Percentiles rank a stretch among this genome's conserved stretches.
Conservation (phyloP, 1,140 invertebrate species). For the Tribolium castaneum region DNA sequence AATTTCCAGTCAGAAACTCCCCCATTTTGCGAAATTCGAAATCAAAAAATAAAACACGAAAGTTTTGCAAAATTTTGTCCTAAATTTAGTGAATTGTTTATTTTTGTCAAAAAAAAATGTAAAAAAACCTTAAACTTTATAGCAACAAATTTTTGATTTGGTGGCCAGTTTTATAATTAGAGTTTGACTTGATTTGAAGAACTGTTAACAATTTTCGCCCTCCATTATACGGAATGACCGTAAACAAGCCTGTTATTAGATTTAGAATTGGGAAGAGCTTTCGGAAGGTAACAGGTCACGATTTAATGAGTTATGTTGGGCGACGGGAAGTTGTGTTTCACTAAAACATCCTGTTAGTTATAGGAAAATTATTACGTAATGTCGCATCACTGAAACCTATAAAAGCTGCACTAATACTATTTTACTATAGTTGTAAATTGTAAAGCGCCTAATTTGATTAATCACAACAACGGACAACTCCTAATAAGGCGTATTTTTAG, state of each 20-base stretch:
- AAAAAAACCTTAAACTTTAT: no score
- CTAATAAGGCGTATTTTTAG: no score
- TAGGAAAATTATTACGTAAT: slow-evolving; percentile 4
- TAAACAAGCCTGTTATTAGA: background rate
- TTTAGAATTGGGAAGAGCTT: background rate
- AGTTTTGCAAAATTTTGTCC: no score
- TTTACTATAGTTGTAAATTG: background rate
- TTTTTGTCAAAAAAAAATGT: no score
- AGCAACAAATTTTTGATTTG: no score
- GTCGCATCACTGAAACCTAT: background rate
- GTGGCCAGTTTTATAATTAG: no score
- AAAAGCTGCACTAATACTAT: background rate
- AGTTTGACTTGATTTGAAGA: no score
- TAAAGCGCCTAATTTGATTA: background rate
- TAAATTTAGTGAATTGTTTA: no score
- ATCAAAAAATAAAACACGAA: no score
- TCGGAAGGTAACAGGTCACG: slow-evolving; percentile 5
- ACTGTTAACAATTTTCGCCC: no score
- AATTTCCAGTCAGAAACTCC: no score
- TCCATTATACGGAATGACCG: background rate
- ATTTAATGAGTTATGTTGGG: slow-evolving; percentile 11
- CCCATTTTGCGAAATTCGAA: no score
- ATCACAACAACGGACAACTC: background rate
- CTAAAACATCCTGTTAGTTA: slow-evolving; percentile 23
- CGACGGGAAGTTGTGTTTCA: slow-evolving; percentile 7